Conservation (phyloP, 30 jellyfish, hydroid and myxozoan species). For the Clytia hemisphaerica region DNA sequence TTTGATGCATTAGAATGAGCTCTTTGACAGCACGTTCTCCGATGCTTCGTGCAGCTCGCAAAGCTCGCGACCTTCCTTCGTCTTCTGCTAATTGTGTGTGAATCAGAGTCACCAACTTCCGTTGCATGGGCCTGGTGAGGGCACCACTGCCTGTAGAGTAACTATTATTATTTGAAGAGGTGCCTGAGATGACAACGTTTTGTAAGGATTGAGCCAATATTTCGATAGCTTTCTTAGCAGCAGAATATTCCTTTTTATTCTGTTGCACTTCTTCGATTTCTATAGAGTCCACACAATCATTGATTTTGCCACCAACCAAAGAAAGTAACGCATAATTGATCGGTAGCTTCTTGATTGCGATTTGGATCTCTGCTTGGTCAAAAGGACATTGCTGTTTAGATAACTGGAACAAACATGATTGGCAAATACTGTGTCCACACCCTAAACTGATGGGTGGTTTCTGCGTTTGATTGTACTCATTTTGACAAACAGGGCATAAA, state of each 20-base stretch:
- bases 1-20: slow-evolving; percentile 62
- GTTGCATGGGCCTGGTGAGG: slow-evolving; percentile 65
- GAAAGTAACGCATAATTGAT: slow-evolving; percentile 53
- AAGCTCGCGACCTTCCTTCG: slow-evolving; percentile 74
- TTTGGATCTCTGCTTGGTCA: slow-evolving; percentile 60
- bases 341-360: slow-evolving; percentile 39
- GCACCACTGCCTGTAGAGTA: slow-evolving; percentile 3
- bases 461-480: slow-evolving; percentile 40
- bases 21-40: slow-evolving; percentile 78
- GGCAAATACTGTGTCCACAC: slow-evolving; percentile 68
- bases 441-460: slow-evolving; percentile 74
- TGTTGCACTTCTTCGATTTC: slow-evolving; percentile 34
- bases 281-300: slow-evolving; percentile 16
- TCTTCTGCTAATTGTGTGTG: slow-evolving; percentile 66
- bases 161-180: too few species aligned
- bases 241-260: slow-evolving; percentile 49
- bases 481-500: slow-evolving; percentile 61
- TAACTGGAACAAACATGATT: slow-evolving; percentile 46
- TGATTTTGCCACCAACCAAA: slow-evolving; percentile 24
- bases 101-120: slow-evolving; percentile 58
- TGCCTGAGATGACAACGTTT: too few species aligned
- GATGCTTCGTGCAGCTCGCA: slow-evolving; percentile 68
- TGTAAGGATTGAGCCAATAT: slow-evolving; percentile 36
- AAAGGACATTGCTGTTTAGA: slow-evolving; percentile 65
- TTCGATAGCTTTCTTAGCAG: slow-evolving; percentile 41